Evolutionary conservation across 2,888 invertebrate species (phyloP).

Genomic region (Zaprionus bogoriensis): DNA sequence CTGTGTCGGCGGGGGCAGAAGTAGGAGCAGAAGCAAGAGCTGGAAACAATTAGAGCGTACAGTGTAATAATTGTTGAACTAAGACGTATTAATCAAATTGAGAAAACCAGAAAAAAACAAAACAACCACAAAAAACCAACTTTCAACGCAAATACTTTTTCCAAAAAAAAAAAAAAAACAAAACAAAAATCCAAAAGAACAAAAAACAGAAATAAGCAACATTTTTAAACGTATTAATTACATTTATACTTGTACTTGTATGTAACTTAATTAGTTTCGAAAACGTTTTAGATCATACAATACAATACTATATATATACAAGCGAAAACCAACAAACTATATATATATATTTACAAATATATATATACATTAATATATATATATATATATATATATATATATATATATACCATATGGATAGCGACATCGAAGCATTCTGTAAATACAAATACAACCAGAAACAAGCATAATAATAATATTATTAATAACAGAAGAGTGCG

Average conservation of each 20-base stretch:
- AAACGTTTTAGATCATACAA: slow-evolving; percentile 75
- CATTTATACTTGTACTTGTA: slow-evolving; percentile 65
- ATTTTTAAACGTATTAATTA: slow-evolving; percentile 77
- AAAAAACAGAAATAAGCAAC: slow-evolving; percentile 33
- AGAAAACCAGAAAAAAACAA: slow-evolving; percentile 23
- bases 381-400: slow-evolving; percentile 10
- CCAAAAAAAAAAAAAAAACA: slow-evolving; percentile 44
- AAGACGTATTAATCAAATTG: slow-evolving; percentile 75
- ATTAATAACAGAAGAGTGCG: slow-evolving; percentile 27
- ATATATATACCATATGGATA: slow-evolving; percentile 47
- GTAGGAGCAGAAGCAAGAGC: no score
- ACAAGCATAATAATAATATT: slow-evolving; percentile 17
- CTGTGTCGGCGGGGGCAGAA: neutral
- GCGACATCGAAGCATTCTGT: slow-evolving; percentile 78
- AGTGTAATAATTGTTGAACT: slow-evolving; percentile 66
- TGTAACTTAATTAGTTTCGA: slow-evolving; percentile 74
- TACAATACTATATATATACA: slow-evolving; percentile 28
- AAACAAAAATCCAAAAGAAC: slow-evolving; percentile 17
- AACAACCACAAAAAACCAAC: slow-evolving; percentile 16
- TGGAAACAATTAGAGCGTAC: slow-evolving; percentile 64
- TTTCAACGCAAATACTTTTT: slow-evolving; percentile 68
- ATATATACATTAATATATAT: slow-evolving; percentile 17
- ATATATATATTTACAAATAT: slow-evolving; percentile 12
- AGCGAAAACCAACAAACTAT: no score
- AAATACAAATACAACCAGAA: slow-evolving; percentile 57